Conservation (phyloP, 1,140 invertebrate genomes). For the Whitmania pigra region DNA sequence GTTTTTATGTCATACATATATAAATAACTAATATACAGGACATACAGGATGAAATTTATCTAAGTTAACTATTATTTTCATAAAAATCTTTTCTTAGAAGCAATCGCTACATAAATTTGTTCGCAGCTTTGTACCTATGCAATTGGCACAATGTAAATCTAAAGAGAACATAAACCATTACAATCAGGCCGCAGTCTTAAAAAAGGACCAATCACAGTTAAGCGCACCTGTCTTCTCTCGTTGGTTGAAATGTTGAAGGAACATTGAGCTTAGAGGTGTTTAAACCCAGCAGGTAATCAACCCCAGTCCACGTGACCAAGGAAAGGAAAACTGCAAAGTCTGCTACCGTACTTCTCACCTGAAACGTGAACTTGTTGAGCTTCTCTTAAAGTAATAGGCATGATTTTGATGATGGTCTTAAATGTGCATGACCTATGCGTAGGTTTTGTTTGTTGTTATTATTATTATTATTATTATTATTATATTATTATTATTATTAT, state of each 20-base stretch:
- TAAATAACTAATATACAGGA: too few relatives aligned
- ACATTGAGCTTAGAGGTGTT: conserved; percentile 43
- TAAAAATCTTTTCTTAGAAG: too few relatives aligned
- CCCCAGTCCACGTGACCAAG: conserved; percentile 39
- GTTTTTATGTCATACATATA: too few relatives aligned
- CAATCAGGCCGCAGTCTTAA: too few relatives aligned
- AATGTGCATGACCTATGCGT: too few relatives aligned
- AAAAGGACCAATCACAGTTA: not conserved
- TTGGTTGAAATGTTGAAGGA: conserved; percentile 28
- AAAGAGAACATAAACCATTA: too few relatives aligned
- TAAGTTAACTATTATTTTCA: too few relatives aligned
- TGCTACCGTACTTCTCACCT: conserved; percentile 37
- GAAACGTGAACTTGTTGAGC: conserved; percentile 9
- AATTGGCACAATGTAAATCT: too few relatives aligned
- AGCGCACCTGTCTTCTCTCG: conserved; percentile 2
- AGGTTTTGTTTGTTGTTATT: not conserved
- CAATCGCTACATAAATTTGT: too few relatives aligned
- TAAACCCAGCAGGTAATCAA: conserved; percentile 37
- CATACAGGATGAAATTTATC: too few relatives aligned
- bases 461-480: not conserved
- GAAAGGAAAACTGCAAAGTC: conserved; percentile 47
- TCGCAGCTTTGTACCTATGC: too few relatives aligned
- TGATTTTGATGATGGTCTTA: not conserved
- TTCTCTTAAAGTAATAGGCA: not conserved
- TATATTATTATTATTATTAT: too few relatives aligned